Base-by-base conservation (phyloP, 2,113 vertebrate species). In the Syngnathus scovelli region DNA sequence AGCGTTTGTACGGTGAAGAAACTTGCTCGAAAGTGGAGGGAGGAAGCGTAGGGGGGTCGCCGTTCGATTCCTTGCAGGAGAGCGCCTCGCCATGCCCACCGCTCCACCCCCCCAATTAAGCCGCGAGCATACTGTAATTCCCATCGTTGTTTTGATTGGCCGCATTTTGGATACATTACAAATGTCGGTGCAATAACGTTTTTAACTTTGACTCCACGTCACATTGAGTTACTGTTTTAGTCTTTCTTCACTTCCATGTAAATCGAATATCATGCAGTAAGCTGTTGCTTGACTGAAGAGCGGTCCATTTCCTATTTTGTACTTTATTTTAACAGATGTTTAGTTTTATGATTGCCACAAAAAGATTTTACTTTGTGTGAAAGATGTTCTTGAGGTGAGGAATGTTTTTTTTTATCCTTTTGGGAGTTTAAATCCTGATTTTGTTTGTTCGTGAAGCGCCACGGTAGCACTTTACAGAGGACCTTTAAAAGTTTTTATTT, bases 401-500 rank as follows among this genome's bases (percentile, higher is more conserved):
- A 78, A 27, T 39, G 38, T 15, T 8, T 61, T 23, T 16, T 19
- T 62, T 63, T 65, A 15, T 72, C 72, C 68, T 44, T 39, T 39
- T 6, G 67, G 61, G 48, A 65, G 70, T 46, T 46, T 27, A 44
- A 63, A 69, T 51, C 63, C 46, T 61, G 23, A 36, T 67, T 73
- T 72, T 61, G 41, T 68, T 72, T 48, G 13, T 54, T 12, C 60
- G 64, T 41, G n/a, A 44, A 69, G 78, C 78, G 73, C 70, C 77
- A 78, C 54, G 56, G 39, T n/a, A 71, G 90, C 90, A 91, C 90
- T 90, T 90, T 62, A 89, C 43, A 75, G 54, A 61, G 65, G 43
- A 67, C 7, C 5, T 75, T 61, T 52, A 54, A 23, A n/a, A 38
- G 59, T 68, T 71, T 73, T 72, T 74, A 69, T 80, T 77, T 74